Base-by-base conservation (phyloP, 2,888 invertebrate species). In the Hirudinaria manillensis region DNA sequence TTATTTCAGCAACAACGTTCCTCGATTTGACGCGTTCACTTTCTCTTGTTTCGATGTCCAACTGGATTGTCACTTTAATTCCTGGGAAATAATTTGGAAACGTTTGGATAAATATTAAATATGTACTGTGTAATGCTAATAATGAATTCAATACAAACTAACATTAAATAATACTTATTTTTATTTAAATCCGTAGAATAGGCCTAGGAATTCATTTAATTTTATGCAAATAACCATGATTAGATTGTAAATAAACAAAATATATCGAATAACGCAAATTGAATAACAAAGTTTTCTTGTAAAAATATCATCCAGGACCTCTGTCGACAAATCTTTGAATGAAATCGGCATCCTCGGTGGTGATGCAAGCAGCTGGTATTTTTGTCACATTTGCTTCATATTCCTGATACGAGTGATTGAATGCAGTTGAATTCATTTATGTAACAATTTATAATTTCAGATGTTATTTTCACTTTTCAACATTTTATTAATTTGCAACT, bases 281-380 rank as follows among this genome's bases (percentile, higher is more conserved):
- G n/a, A n/a, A n/a, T n/a, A n/a, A n/a, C n/a, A n/a, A n/a, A n/a
- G n/a, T 6, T 45, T 45, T 10, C 10, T 45, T 7, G 13, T 16
- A 10, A 45, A 45, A 1, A 10, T 45, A 45, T 45, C 45, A n/a
- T n/a, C 45, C 10, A 45, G 16, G 77, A 61, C 90, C 89, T 83
- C 89, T 84, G 55, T 88, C 81, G 51, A 88, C 87, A 81, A 91
- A 86, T 85, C 93, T 88, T 76, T 88, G 85, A 68, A 93, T 85
- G 85, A 92, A 87, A 82, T 89, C 89, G 3, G 93, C 91, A 85
- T 93, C 92, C 87, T 93, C 93, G 21, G 90, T 86, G 0, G 92
- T 90, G 34, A 93, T 91, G 76, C 83, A 83, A 3, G 83, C 83
- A 74, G 82, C 81, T 7, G 83, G 83, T 36, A 83, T 83, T 77